These are phyloP conservation scores for Agonopterix subpropinquella DNA, from an alignment of 2,888 invertebrate species.

Conservation along the genomic window DNA sequence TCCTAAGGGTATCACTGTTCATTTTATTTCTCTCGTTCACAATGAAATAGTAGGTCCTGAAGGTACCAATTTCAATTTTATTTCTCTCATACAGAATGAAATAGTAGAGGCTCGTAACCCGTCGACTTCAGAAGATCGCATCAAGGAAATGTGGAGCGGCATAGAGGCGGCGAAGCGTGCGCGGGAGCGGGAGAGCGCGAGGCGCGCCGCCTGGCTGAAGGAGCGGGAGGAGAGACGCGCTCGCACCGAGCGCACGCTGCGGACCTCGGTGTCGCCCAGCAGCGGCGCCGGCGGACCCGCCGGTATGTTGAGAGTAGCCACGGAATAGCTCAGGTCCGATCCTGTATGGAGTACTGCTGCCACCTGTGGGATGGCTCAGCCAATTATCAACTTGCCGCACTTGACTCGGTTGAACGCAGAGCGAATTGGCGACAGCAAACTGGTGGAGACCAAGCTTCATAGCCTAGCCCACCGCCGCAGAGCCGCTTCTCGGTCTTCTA, in stretches of 20 bases:
- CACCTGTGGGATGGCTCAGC: too few relatives aligned
- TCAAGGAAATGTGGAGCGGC: constrained; percentile 83
- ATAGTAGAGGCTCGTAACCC: constrained; percentile 63
- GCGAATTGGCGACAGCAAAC: too few relatives aligned
- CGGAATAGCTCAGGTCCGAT: too few relatives aligned
- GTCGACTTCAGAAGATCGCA: constrained; percentile 79
- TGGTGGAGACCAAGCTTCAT: too few relatives aligned
- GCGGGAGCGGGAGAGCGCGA: constrained; percentile 79
- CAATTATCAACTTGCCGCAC: too few relatives aligned
- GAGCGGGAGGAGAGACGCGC: constrained; percentile 80
- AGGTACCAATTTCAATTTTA: too few relatives aligned
- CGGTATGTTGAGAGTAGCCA: not conserved
- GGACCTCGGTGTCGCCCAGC: constrained; percentile 43
- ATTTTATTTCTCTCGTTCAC: not conserved
- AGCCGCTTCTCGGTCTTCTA: too few relatives aligned
- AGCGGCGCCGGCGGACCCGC: not conserved
- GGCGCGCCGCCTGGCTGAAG: constrained; percentile 77
- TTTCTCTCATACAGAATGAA: constrained; percentile 43
- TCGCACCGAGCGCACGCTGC: constrained; percentile 77
- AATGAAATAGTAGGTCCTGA: too few relatives aligned
- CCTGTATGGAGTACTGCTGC: too few relatives aligned
- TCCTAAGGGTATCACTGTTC: too few relatives aligned
- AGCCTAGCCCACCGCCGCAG: too few relatives aligned
- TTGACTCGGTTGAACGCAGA: too few relatives aligned
- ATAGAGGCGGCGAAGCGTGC: constrained; percentile 84